Evolutionary conservation across 2,888 invertebrate species (phyloP).

Genomic region (Carabus problematicus): DNA sequence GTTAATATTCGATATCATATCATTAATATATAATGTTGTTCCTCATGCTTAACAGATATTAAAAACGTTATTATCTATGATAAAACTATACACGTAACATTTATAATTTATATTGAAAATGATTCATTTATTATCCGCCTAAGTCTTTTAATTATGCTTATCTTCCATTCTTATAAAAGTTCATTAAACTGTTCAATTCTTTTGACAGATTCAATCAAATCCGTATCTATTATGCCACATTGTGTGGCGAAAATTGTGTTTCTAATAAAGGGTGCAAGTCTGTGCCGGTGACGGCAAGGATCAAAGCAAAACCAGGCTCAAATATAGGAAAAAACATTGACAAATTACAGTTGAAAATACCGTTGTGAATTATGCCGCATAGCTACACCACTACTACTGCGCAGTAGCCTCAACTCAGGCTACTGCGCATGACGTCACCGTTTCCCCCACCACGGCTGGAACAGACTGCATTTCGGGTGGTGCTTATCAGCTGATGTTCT

Average conservation of each 20-base stretch:
- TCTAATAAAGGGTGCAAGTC: slow-evolving; percentile 34
- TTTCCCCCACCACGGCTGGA: slow-evolving; percentile 1
- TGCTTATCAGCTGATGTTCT: slow-evolving; percentile 42
- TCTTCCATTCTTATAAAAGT: no score
- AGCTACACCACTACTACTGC: slow-evolving; percentile 9
- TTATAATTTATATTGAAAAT: no score
- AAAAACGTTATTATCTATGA: no score
- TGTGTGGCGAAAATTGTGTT: slow-evolving; percentile 13
- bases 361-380: slow-evolving; percentile 38
- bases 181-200: no score
- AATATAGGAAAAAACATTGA: slow-evolving; percentile 31
- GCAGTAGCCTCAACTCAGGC: neutral
- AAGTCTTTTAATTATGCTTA: no score
- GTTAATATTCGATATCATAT: no score
- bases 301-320: slow-evolving; percentile 27
- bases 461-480: slow-evolving; percentile 38
- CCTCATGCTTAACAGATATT: no score
- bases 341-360: slow-evolving; percentile 41
- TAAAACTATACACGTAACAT: no score
- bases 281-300: slow-evolving; percentile 22
- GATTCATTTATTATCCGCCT: no score
- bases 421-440: slow-evolving; percentile 33
- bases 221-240: no score
- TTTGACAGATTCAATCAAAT: no score
- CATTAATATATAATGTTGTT: no score